Evolutionary conservation across 2,888 invertebrate species (phyloP).

Genomic region (Tricholauxania praeusta): DNA sequence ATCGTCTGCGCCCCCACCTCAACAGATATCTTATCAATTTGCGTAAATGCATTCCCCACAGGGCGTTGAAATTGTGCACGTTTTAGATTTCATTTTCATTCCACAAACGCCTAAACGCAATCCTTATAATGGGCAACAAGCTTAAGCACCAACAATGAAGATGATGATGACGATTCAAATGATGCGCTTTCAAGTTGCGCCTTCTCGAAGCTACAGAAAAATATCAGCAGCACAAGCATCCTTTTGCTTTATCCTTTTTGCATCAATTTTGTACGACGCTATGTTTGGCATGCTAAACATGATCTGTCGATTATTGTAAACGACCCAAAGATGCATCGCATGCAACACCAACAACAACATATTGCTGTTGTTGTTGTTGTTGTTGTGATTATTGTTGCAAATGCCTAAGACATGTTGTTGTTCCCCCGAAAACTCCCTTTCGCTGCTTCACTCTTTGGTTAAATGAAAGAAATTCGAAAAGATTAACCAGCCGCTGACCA

Average conservation of each 20-base stretch:
- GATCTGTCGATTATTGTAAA: conserved; percentile 46
- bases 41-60: conserved; percentile 48
- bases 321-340: conserved; percentile 40
- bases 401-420: conserved; percentile 21
- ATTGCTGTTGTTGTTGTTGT: conserved; percentile 28
- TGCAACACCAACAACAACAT: conserved; percentile 27
- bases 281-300: conserved; percentile 43
- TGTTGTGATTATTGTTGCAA: conserved; percentile 35
- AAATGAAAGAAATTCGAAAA: conserved; percentile 22
- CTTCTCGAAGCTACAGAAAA: background rate
- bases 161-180: conserved; percentile 5
- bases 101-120: conserved; percentile 30
- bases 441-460: background rate
- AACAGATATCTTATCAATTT: conserved; percentile 49
- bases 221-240: background rate
- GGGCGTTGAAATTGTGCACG: conserved; percentile 42
- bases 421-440: conserved; percentile 19
- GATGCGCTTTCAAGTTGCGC: background rate
- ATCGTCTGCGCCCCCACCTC: conserved; percentile 21
- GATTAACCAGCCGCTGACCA: conserved; percentile 44
- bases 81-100: conserved; percentile 32
- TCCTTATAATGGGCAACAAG: background rate
- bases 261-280: conserved; percentile 37
- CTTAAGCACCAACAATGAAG: background rate
- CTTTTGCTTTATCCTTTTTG: conserved; percentile 38